phyloP scores from a whole-genome alignment of 2,797 vertebrate species.

The Melanitta fusca region DNA sequence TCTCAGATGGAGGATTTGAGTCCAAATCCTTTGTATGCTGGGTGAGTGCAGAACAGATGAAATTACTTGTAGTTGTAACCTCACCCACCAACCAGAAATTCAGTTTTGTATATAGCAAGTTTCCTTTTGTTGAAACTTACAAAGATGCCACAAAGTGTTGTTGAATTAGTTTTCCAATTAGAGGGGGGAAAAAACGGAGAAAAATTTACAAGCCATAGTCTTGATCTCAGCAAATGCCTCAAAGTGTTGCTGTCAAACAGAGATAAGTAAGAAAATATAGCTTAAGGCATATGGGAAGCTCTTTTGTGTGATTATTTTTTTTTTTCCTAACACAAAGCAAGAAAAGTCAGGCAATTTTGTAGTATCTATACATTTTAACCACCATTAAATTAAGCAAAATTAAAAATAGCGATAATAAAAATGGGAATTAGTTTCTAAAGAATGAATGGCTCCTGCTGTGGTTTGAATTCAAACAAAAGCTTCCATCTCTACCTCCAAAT shows the following conservation, averaged over 20 bases:
- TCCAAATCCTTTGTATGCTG: neutral
- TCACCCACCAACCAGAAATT: neutral
- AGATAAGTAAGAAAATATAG: neutral
- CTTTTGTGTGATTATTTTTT: neutral
- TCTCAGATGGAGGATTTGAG: neutral
- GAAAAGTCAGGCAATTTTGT: neutral
- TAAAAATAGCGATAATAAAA: conserved; percentile 6
- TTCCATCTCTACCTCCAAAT: neutral
- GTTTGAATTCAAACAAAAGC: neutral
- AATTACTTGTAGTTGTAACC: neutral
- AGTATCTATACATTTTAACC: neutral
- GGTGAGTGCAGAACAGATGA: neutral
- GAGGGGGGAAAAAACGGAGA: neutral
- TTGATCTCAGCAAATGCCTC: neutral
- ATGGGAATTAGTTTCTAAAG: neutral
- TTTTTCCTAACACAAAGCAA: neutral
- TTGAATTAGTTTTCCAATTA: neutral
- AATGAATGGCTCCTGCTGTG: neutral
- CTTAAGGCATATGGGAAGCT: neutral
- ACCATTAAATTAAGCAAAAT: neutral
- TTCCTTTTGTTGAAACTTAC: neutral
- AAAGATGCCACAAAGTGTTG: neutral
- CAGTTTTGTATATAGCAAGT: neutral
- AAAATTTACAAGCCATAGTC: neutral
- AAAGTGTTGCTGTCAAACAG: neutral